Evolutionary conservation across 2,113 vertebrate genomes (phyloP).

Genomic region (Prochilodus magdalenae): DNA sequence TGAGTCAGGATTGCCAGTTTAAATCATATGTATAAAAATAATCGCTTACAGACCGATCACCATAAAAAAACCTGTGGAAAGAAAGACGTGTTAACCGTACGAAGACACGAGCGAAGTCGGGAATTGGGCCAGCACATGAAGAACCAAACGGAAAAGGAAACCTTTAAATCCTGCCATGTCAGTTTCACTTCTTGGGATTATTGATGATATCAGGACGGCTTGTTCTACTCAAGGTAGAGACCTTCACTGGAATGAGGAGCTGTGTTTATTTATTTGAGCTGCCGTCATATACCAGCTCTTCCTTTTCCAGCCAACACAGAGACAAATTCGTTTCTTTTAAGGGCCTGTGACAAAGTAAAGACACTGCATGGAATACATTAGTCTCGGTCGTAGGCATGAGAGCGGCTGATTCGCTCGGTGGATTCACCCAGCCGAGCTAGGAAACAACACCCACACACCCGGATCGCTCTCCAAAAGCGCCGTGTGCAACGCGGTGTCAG

Average conservation of each 20-base stretch:
- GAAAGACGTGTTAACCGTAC: slow-evolving; percentile 6
- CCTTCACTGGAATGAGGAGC: slow-evolving; percentile 25
- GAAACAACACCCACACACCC: slow-evolving; percentile 7
- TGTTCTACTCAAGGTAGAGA: slow-evolving; percentile 44
- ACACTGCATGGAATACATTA: slow-evolving; percentile 27
- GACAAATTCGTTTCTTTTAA: slow-evolving; percentile 51
- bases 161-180: slow-evolving; percentile 58
- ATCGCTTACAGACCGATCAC: slow-evolving; percentile 39
- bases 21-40: slow-evolving; percentile 41
- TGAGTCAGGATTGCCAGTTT: slow-evolving; percentile 6
- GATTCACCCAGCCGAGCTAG: slow-evolving; percentile 11
- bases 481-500: not conserved
- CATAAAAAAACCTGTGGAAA: not conserved
- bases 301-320: slow-evolving; percentile 26
- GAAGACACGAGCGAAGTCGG: slow-evolving; percentile 40
- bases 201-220: slow-evolving; percentile 56
- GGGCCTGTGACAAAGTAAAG: slow-evolving; percentile 22
- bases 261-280: slow-evolving; percentile 34
- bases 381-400: slow-evolving; percentile 33
- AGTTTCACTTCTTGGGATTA: slow-evolving; percentile 56
- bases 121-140: slow-evolving; percentile 42
- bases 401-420: slow-evolving; percentile 15
- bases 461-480: not conserved
- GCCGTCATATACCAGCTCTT: slow-evolving; percentile 31
- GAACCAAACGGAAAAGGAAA: slow-evolving; percentile 54